A percentile compares a stretch with the other conserved stretches of the same genome.
These are phyloP conservation scores for Blastobasis lacticolella DNA, from an alignment of 2,888 invertebrate species.

Conservation along the genomic window DNA sequence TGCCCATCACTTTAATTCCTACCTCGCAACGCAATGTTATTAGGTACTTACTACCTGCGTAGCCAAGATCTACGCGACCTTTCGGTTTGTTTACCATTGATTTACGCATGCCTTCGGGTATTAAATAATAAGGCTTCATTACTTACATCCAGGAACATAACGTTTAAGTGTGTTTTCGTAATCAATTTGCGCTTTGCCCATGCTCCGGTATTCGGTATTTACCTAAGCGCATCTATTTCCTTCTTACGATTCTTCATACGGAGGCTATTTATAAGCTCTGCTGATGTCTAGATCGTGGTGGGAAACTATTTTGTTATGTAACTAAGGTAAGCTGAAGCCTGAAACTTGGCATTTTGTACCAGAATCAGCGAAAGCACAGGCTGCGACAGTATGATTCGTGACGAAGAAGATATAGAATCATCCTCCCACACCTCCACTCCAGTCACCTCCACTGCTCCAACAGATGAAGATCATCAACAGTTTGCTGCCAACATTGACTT, in stretches of 20 bases:
- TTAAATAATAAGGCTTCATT: no score
- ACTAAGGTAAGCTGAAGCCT: not conserved
- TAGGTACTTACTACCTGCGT: no score
- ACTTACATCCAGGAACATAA: no score
- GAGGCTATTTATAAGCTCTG: not conserved
- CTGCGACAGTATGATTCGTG: conserved; percentile 34
- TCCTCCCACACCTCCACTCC: conserved; percentile 11
- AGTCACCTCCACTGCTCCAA: conserved; percentile 23
- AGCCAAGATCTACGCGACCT: no score
- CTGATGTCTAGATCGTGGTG: not conserved
- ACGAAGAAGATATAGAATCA: conserved; percentile 31
- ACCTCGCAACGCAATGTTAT: no score
- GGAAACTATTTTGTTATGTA: not conserved
- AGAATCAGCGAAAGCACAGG: conserved; percentile 46
- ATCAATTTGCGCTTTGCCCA: not conserved
- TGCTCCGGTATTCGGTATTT: no score
- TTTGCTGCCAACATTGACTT: conserved; percentile 56
- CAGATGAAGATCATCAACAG: conserved; percentile 33
- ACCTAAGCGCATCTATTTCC: not conserved
- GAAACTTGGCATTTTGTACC: conserved; percentile 2
- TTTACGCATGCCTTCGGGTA: no score
- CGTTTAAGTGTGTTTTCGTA: not conserved
- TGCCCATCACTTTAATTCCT: no score
- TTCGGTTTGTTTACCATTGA: no score
- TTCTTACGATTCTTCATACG: not conserved